Evolutionary conservation across 2,113 vertebrate genomes (phyloP).

Genomic region (Eublepharis macularius): DNA sequence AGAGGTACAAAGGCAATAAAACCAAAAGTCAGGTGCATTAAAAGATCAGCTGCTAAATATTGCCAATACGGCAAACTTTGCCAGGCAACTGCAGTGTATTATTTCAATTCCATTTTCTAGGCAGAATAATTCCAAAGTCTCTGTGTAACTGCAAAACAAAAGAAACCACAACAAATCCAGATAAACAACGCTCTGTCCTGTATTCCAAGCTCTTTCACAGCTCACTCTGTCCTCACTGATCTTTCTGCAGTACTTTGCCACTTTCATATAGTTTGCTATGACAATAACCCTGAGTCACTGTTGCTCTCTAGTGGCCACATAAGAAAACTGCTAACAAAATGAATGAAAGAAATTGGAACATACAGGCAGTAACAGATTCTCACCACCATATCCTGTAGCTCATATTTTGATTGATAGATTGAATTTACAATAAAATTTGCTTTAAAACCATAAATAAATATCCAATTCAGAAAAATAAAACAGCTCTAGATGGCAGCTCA

Average conservation of each 20-base stretch:
- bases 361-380: background rate
- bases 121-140: background rate
- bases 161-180: background rate
- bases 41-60: background rate
- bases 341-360: background rate
- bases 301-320: slow-evolving; percentile 61
- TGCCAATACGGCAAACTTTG: background rate
- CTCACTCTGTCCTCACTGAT: accelerated
- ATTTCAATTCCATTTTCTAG: background rate
- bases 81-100: background rate
- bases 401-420: too few relatives aligned
- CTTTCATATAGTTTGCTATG: slow-evolving; percentile 42
- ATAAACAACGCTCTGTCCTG: background rate
- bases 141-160: background rate
- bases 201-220: background rate
- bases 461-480: background rate
- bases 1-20: too few relatives aligned
- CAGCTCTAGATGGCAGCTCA: too few relatives aligned
- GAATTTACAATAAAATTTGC: too few relatives aligned
- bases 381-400: background rate
- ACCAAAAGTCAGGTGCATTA: background rate
- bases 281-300: slow-evolving; percentile 42
- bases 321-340: background rate
- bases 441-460: too few relatives aligned
- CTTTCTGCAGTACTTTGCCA: background rate